phyloP scores from a whole-genome alignment of 2,888 invertebrate genomes.

The Cenopis cana region DNA sequence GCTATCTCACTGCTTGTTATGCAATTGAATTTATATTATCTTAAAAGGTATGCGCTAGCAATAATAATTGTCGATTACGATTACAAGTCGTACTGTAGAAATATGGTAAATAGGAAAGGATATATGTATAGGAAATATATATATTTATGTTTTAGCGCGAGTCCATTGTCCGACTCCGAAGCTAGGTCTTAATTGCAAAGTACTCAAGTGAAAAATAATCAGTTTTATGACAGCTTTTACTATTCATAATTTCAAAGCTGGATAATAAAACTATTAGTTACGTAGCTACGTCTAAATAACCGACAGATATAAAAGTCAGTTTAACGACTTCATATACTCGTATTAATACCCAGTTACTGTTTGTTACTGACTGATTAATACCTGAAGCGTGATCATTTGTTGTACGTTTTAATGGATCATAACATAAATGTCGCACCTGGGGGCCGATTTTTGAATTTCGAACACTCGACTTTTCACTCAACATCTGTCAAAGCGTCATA shows the following conservation, averaged over 20 bases:
- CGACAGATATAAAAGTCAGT: not conserved
- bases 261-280: slow-evolving; percentile 3
- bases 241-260: slow-evolving; percentile 1
- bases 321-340: not conserved
- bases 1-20: slow-evolving; percentile 48
- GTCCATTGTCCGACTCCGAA: not conserved
- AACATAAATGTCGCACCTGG: slow-evolving; percentile 10
- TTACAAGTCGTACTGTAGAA: slow-evolving; percentile 6
- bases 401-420: slow-evolving; percentile 10
- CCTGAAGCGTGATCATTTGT: slow-evolving; percentile 14
- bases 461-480: too few relatives aligned
- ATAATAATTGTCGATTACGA: slow-evolving; percentile 40
- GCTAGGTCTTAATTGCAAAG: slow-evolving; percentile 3
- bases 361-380: slow-evolving; percentile 7
- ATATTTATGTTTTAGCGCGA: not conserved
- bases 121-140: too few relatives aligned
- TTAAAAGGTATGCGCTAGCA: slow-evolving; percentile 39
- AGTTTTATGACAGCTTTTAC: slow-evolving; percentile 16
- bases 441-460: too few relatives aligned
- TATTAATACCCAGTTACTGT: slow-evolving; percentile 3
- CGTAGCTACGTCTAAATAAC: slow-evolving; percentile 6
- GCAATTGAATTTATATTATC: slow-evolving; percentile 48
- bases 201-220: slow-evolving; percentile 4
- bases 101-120: not conserved
- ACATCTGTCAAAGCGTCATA: too few relatives aligned